Evolutionary conservation across 2,113 vertebrate genomes (phyloP), one percentile per base, ranked within the genome.

Genomic region (Alosa alosa): DNA sequence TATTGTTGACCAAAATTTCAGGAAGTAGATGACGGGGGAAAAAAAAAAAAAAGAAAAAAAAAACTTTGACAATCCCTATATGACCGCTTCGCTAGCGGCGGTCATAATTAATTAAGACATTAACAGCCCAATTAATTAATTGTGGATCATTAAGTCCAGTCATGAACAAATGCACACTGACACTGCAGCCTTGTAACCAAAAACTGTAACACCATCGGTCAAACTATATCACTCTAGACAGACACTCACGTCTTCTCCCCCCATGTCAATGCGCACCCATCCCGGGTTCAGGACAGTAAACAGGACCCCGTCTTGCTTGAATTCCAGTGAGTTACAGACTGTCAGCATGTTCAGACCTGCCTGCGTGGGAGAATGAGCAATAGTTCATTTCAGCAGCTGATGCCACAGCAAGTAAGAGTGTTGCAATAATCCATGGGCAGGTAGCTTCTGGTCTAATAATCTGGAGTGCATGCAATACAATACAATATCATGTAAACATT

Each of bases 231-330:
- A 15, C 18, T 20, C 9, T 49, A 1, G 1, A 0, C n/a, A 31
- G 11, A 50, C 72, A 81, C 89, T 91, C 86, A 91, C 91, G 15
- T 75, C 75, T 15, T 86, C 4, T 81, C 89, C 91, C 36, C 91
- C 90, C 90, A 88, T 88, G 50, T 90, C 90, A 0, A 87, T 87
- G 49, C 84, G 87, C 1, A 92, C 90, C 88, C 89, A 91, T 9
- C 87, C 82, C 11, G 88, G 89, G 82, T 91, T 89, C 17, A 87
- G 81, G 84, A 81, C 0, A 1, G 84, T 72, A 85, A 90, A 88
- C 88, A 94, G 86, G 68, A 92, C 91, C 57, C 84, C 88, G 0
- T 93, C 91, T 36, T 64, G 72, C 81, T 47, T 83, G 47, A 91
- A 82, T 86, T 91, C 88, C 15, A 45, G 81, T 47, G 86, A 18